These are phyloP conservation scores for Helicoverpa armigera DNA, from an alignment of 1,140 invertebrate species.

Conservation along the genomic window DNA sequence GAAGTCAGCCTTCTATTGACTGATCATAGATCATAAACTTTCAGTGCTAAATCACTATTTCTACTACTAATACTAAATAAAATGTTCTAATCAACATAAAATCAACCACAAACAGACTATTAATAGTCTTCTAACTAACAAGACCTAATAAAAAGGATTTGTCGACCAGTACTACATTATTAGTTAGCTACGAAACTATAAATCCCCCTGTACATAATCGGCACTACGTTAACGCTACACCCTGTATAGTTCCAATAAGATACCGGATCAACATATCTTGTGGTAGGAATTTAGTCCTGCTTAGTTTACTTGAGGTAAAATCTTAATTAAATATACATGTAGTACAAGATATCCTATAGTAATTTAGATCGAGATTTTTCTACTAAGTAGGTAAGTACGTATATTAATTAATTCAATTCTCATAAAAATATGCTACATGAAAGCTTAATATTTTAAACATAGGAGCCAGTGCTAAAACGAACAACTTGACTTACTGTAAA, in stretches of 20 bases:
- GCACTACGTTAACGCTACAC: constrained; percentile 24
- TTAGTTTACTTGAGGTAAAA: constrained; percentile 15
- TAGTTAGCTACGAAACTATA: not conserved
- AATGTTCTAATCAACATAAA: not conserved
- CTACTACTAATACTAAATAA: not conserved
- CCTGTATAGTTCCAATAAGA: constrained; percentile 22
- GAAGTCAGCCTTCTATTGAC: no score
- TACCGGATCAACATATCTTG: constrained; percentile 31
- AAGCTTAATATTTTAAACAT: no score
- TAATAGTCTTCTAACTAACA: not conserved
- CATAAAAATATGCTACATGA: no score
- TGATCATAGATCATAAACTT: no score
- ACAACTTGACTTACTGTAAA: no score
- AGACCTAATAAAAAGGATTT: constrained; percentile 33
- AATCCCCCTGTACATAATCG: constrained; percentile 28
- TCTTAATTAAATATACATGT: not conserved
- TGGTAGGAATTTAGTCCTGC: constrained; percentile 13
- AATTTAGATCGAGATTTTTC: not conserved
- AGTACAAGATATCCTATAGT: no score
- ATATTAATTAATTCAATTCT: no score
- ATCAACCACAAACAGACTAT: not conserved
- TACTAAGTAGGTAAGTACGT: no score
- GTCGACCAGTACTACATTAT: not conserved
- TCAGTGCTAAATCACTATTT: no score
- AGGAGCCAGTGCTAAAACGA: no score